Evolutionary conservation across 2,888 invertebrate genomes (phyloP).

Genomic region (Clusia tigrina): DNA sequence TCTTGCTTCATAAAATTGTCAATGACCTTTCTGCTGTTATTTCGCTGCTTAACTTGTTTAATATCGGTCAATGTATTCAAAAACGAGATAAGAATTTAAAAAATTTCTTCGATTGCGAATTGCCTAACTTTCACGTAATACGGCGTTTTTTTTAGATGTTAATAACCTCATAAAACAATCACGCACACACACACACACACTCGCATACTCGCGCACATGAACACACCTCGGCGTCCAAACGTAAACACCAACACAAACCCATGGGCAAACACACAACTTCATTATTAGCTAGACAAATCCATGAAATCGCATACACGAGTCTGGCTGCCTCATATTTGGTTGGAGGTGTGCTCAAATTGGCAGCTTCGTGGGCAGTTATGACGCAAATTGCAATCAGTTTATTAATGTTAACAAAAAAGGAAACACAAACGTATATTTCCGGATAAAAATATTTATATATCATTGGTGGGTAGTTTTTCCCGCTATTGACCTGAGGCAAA

Average conservation of each 20-base stretch:
- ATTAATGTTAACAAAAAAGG: too few species aligned
- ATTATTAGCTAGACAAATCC: not conserved
- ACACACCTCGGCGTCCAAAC: too few species aligned
- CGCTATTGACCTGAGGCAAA: too few species aligned
- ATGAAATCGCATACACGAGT: too few species aligned
- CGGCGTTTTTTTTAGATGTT: slow-evolving; percentile 33
- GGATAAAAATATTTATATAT: too few species aligned
- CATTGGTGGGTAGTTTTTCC: too few species aligned
- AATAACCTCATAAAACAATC: slow-evolving; percentile 8
- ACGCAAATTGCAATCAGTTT: too few species aligned
- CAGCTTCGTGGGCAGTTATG: too few species aligned
- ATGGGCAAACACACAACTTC: not conserved
- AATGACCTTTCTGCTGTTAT: slow-evolving; percentile 31
- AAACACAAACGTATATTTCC: too few species aligned
- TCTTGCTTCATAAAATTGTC: slow-evolving; percentile 40
- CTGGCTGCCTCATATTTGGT: too few species aligned
- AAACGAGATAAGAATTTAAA: slow-evolving; percentile 57
- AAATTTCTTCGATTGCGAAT: slow-evolving; percentile 51
- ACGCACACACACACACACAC: not conserved
- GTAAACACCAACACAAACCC: slow-evolving; percentile 19
- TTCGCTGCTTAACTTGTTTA: slow-evolving; percentile 42
- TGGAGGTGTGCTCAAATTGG: too few species aligned
- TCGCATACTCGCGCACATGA: too few species aligned
- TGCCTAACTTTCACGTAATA: slow-evolving; percentile 58
- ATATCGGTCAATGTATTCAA: slow-evolving; percentile 57